Evolutionary conservation across 2,797 vertebrate species (phyloP), one percentile per base, ranked within the genome.

Genomic region (Nyctibius grandis): DNA sequence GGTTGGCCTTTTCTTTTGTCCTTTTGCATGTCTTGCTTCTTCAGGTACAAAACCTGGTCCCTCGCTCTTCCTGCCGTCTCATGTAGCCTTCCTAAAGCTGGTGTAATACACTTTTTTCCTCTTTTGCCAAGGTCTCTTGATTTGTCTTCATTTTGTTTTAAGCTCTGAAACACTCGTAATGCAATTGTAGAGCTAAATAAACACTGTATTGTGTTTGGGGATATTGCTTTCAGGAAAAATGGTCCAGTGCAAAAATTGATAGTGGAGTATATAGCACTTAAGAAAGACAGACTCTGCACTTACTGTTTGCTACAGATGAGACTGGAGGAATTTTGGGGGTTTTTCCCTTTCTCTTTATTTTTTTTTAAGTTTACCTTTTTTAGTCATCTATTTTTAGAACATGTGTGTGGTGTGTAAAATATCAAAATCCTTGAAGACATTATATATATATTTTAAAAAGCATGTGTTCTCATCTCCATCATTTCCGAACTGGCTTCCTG

Each of bases 221-320:
- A 91, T 96, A 92, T 95, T 96, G 70, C 92, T 95, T 96, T 91
- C 89, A 87, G 89, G 93, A 95, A 96, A 94, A 96, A 96, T 93
- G 92, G 91, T 94, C 88, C 93, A 91, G 84, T 85, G 93, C 93
- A 92, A 89, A 96, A 92, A 94, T 94, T 93, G 95, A 94, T 96
- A 94, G 84, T 73, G 77, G 91, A 93, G 88, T 93, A 50, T 87
- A 92, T 84, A 79, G 95, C 91, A 85, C 88, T 96, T 96, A 94
- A 91, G 91, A 87, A 91, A 94, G 95, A 95, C 12, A 84, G 70
- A 96, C 77, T 87, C 92, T 82, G 86, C 75, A 83, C 92, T 95
- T 91, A 89, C 70, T 85, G 86, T 50, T 81, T 68, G 63, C 74
- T 82, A 23, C 60, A 87, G 84, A 83, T 61, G 80, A 79, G 64